Evolutionary conservation across 2,888 invertebrate species (phyloP).

Genomic region (Torymus auratus): DNA sequence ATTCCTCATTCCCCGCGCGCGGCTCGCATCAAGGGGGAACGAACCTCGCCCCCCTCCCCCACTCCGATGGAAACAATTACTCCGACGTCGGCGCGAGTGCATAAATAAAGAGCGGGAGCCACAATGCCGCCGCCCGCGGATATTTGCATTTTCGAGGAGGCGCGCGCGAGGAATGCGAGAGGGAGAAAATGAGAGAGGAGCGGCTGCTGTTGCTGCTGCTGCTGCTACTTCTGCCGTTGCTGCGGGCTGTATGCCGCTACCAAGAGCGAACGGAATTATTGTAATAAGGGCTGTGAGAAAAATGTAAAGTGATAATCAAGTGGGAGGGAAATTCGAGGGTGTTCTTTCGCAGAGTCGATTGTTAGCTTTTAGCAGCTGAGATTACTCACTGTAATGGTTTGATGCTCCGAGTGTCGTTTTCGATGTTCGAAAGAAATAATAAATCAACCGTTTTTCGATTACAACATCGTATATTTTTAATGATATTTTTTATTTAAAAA

Average conservation of each 20-base stretch:
- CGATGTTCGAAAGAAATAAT: too few species aligned
- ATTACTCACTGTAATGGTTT: too few species aligned
- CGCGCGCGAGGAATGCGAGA: constrained; percentile 31
- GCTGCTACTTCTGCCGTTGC: neutral
- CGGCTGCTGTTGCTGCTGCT: neutral
- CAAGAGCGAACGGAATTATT: too few species aligned
- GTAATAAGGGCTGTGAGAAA: too few species aligned
- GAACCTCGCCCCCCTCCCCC: constrained; percentile 21
- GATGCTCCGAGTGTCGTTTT: too few species aligned
- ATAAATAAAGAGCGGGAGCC: constrained; percentile 64
- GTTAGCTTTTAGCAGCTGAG: too few species aligned
- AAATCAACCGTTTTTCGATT: too few species aligned
- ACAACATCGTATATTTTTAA: too few species aligned
- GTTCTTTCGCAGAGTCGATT: too few species aligned
- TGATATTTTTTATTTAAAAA: too few species aligned
- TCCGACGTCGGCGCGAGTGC: constrained; percentile 63
- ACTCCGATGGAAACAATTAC: constrained; percentile 66
- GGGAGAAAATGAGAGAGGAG: constrained; percentile 22
- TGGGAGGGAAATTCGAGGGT: too few species aligned
- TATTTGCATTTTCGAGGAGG: constrained; percentile 51
- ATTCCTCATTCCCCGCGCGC: constrained; percentile 14
- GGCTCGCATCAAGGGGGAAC: constrained; percentile 4
- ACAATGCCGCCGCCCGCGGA: constrained; percentile 23
- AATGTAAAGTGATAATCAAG: too few species aligned
- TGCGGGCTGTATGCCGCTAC: neutral